phyloP scores from a whole-genome alignment of 2,113 vertebrate genomes.

The Takifugu bimaculatus region DNA sequence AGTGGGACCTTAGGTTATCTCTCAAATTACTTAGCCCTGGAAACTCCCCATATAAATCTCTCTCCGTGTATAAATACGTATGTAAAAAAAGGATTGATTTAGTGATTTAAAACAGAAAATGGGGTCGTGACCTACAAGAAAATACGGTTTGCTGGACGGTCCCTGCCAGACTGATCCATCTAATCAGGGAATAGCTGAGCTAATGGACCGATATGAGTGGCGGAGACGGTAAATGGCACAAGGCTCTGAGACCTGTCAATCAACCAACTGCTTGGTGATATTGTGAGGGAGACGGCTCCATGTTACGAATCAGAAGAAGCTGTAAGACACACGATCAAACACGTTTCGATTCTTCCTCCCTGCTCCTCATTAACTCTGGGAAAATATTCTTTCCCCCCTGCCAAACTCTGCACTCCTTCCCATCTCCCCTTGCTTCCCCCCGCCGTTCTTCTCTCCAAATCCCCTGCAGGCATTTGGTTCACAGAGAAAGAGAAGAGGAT shows the following conservation, averaged over 20 bases:
- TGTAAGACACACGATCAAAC: background rate
- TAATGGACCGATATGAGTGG: conserved; percentile 45
- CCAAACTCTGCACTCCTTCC: conserved; percentile 9
- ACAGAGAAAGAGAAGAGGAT: conserved; percentile 15
- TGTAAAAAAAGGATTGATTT: background rate
- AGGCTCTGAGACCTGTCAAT: conserved; percentile 29
- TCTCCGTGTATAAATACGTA: no score
- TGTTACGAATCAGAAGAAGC: background rate
- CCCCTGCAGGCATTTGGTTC: conserved; percentile 38
- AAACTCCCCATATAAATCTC: no score
- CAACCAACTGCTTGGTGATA: conserved; percentile 21
- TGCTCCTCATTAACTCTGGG: conserved; percentile 6
- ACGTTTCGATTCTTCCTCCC: background rate
- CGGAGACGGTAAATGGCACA: conserved; percentile 1
- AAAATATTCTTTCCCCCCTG: conserved; percentile 10
- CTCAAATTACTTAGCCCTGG: no score
- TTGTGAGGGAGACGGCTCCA: background rate
- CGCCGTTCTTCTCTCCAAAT: conserved; percentile 6
- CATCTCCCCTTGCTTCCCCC: conserved; percentile 8
- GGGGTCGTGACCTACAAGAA: conserved; percentile 2
- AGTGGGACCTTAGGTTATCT: no score
- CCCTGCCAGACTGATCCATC: conserved; percentile 36
- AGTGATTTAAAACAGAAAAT: conserved; percentile 11
- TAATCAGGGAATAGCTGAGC: conserved; percentile 40
- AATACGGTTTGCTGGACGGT: conserved; percentile 12